phyloP scores from a whole-genome alignment of 2,888 invertebrate species.

The Pelosia muscerda region DNA sequence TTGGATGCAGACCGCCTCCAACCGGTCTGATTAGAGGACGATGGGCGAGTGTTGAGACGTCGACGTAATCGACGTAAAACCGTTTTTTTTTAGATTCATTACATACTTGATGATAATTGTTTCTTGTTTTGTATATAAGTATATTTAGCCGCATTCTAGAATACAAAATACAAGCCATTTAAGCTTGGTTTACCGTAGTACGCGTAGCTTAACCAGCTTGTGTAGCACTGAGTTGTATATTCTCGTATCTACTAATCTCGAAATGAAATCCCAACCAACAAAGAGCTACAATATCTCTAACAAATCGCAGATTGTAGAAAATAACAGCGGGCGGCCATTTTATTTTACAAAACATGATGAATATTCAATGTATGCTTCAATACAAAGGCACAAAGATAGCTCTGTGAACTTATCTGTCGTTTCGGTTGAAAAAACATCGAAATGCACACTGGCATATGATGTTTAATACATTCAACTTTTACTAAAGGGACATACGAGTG shows the following conservation, averaged over 20 bases:
- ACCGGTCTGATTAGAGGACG: too few species aligned
- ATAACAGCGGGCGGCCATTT: conserved; percentile 47
- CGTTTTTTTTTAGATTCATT: too few species aligned
- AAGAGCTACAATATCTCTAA: conserved; percentile 30
- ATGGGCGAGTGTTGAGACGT: not conserved
- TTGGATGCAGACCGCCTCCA: too few species aligned
- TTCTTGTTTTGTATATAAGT: too few species aligned
- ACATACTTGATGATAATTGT: too few species aligned
- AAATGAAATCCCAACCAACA: not conserved
- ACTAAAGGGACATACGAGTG: not conserved
- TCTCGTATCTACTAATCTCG: not conserved
- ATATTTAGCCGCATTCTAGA: too few species aligned
- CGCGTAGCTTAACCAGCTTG: too few species aligned
- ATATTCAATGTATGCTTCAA: conserved; percentile 65
- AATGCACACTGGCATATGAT: not conserved
- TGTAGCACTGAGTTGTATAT: too few species aligned
- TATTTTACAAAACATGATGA: conserved; percentile 58
- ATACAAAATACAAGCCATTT: too few species aligned
- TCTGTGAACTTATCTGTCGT: conserved; percentile 42
- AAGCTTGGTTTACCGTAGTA: too few species aligned
- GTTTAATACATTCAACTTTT: not conserved
- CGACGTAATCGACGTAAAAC: too few species aligned
- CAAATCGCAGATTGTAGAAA: conserved; percentile 45
- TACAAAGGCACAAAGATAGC: conserved; percentile 56
- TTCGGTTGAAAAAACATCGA: conserved; percentile 26